Base-by-base conservation (phyloP, 2,888 invertebrate species). In the Megastigmus dorsalis region DNA sequence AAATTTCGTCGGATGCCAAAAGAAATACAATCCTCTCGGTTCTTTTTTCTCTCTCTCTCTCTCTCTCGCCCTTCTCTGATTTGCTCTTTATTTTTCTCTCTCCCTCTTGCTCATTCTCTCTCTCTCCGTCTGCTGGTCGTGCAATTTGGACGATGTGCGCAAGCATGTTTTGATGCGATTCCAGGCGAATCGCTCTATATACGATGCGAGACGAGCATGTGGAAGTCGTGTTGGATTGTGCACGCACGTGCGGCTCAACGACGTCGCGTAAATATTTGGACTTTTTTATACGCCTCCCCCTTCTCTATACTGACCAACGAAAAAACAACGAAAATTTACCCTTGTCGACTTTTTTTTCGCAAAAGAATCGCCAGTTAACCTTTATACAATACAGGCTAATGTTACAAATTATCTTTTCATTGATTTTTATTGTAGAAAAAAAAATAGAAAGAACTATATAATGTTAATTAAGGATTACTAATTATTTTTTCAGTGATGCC, bases 241-340 rank as follows among this genome's bases (percentile, higher is more conserved):
- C 54, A 36, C 62, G 62, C 43, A 26, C 26, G 63, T 52, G 36
- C 20, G 48, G 7, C 23, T 55, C 6, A 55, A 52, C 60, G 45
- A 60, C 67, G 30, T 9, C 54, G 62, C 41, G 48, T 74, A 74
- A 74, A 74, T 74, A 74, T 68, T 74, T 68, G 63, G 63, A 68
- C 74, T 74, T 68, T 63, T 48, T 45, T 63, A 18, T n/a, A n/a
- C 28, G 10, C 18, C 3, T 41, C n/a, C 10, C 20, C 6, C 26
- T 7, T 9, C 1, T 41, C 10, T 10, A 9, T 30, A 10, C 18
- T 41, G 5, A 52, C 18, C 20, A 33, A 7, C 3, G 13, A 50
- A 59, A n/a, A 59, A 66, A 59, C 45, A 30, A 41, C 57, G 15
- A 55, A 50, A 55, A 55, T 55, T 38, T 69, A 28, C 36, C 4